Evolutionary conservation across 2,797 vertebrate species (phyloP).

Genomic region (Sebastes elongatus): DNA sequence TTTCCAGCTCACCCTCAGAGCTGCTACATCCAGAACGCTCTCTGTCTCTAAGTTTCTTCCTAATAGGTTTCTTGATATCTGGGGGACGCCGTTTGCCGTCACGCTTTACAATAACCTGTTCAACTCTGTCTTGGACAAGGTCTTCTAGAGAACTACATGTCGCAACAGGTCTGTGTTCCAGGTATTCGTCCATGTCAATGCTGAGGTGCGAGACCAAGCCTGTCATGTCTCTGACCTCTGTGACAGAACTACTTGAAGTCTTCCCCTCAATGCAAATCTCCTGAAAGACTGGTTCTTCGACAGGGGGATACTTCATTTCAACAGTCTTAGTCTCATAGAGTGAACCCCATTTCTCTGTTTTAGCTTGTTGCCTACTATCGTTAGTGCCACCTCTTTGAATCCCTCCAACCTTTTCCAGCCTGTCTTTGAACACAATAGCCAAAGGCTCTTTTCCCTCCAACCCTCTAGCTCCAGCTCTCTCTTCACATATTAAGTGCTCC

Average conservation of each 20-base stretch:
- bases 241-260: slow-evolving; percentile 35
- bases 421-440: slow-evolving; percentile 88
- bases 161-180: slow-evolving; percentile 55
- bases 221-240: slow-evolving; percentile 69
- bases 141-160: slow-evolving; percentile 60
- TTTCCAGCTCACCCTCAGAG: slow-evolving; percentile 82
- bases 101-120: slow-evolving; percentile 70
- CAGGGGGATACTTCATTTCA: slow-evolving; percentile 67
- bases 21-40: slow-evolving; percentile 79
- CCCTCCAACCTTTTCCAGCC: slow-evolving; percentile 86
- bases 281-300: slow-evolving; percentile 68
- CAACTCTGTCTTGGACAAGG: slow-evolving; percentile 73
- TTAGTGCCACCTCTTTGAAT: slow-evolving; percentile 83
- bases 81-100: slow-evolving; percentile 79
- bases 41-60: slow-evolving; percentile 88
- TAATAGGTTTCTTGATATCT: slow-evolving; percentile 91
- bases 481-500: slow-evolving; percentile 66
- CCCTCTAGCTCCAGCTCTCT: slow-evolving; percentile 41
- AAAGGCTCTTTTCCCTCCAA: slow-evolving; percentile 83
- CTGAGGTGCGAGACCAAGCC: slow-evolving; percentile 78
- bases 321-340: slow-evolving; percentile 81
- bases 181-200: slow-evolving; percentile 77
- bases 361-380: slow-evolving; percentile 34
- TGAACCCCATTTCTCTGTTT: slow-evolving; percentile 71
- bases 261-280: slow-evolving; percentile 77